Conservation (phyloP, 2,113 vertebrate genomes). For the Crypturellus undulatus region DNA sequence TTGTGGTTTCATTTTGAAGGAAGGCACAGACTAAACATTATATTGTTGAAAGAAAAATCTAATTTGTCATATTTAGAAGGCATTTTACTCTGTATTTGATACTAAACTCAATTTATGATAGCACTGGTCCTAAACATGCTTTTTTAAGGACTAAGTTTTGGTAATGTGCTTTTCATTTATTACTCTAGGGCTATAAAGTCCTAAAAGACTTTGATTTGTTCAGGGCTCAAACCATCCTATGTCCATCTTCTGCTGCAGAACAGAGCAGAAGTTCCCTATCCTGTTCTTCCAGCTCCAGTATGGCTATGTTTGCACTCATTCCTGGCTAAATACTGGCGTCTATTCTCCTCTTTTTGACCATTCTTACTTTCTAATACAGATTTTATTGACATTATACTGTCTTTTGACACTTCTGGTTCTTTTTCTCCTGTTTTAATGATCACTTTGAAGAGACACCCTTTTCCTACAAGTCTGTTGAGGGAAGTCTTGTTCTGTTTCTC, state of each 20-base stretch:
- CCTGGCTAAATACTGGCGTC: neutral
- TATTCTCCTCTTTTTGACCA: neutral
- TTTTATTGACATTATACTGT: neutral
- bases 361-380: neutral
- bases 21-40: neutral
- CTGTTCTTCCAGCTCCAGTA: neutral
- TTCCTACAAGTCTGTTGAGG: neutral
- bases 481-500: neutral
- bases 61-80: neutral
- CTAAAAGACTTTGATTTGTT: neutral
- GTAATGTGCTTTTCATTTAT: neutral
- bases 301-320: neutral
- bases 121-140: neutral
- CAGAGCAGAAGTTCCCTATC: neutral
- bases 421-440: neutral
- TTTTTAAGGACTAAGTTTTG: neutral
- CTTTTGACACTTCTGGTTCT: neutral
- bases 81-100: neutral
- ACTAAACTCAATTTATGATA: neutral
- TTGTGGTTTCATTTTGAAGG: neutral
- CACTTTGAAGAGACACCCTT: neutral
- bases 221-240: neutral
- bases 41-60: neutral
- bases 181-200: neutral
- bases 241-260: neutral